phyloP scores from a whole-genome alignment of 2,797 vertebrate species.

The Poecilia picta region DNA sequence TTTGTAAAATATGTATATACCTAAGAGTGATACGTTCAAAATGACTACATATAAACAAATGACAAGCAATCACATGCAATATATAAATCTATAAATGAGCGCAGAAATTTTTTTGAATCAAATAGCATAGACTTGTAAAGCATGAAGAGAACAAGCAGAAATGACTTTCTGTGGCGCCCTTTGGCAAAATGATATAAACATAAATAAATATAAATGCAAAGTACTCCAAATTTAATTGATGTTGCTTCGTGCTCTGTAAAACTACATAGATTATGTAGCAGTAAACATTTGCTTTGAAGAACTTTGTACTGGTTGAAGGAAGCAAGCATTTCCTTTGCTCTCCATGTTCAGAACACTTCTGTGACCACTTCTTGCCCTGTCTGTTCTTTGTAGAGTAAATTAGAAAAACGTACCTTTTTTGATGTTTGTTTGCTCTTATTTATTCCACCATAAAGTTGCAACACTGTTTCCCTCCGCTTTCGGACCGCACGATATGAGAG shows the following conservation, averaged over 20 bases:
- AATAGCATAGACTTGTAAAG: too few relatives aligned
- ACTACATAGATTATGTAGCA: background rate
- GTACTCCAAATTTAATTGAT: background rate
- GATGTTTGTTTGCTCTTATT: background rate
- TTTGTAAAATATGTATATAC: too few relatives aligned
- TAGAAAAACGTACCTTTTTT: background rate
- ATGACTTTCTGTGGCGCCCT: too few relatives aligned
- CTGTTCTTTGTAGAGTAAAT: background rate
- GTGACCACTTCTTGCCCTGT: background rate
- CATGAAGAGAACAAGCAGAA: too few relatives aligned
- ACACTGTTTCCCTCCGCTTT: background rate
- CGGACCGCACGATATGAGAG: slow-evolving; percentile 1
- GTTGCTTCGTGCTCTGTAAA: background rate
- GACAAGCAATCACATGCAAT: too few relatives aligned
- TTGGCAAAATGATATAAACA: too few relatives aligned
- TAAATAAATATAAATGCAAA: too few relatives aligned
- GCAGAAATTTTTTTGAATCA: too few relatives aligned
- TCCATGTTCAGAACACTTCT: background rate
- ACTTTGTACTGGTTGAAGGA: background rate
- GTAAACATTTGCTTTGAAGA: background rate
- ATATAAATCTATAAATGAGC: too few relatives aligned
- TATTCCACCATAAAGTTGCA: background rate
- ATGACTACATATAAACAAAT: too few relatives aligned
- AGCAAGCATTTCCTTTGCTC: background rate
- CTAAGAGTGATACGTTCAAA: too few relatives aligned